Conservation (phyloP, 1,140 invertebrate species). For the Atopsyche davidsoni region DNA sequence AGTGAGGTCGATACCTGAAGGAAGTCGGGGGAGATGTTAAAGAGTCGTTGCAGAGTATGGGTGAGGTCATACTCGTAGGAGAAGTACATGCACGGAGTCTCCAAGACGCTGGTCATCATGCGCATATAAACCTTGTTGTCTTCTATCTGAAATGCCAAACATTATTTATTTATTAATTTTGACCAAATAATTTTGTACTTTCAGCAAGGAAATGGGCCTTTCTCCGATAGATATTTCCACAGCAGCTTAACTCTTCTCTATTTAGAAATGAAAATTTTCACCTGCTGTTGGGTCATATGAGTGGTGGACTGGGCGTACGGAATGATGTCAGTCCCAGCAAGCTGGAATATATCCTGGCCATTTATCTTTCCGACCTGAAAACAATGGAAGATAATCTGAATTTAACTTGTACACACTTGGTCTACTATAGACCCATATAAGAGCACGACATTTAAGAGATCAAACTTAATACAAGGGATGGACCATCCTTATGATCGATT, state of each 20-base stretch:
- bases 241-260: background rate
- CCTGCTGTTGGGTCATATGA: conserved; percentile 74
- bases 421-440: no score
- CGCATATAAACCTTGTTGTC: conserved; percentile 73
- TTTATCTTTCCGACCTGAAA: conserved; percentile 73
- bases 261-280: conserved; percentile 18
- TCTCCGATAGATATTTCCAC: no score
- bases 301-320: conserved; percentile 77
- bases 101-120: conserved; percentile 74
- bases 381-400: conserved; percentile 2
- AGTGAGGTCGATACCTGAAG: conserved; percentile 55
- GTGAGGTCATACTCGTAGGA: conserved; percentile 92
- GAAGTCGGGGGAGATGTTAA: conserved; percentile 84
- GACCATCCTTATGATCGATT: no score
- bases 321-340: conserved; percentile 78
- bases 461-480: no score
- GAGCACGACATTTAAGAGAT: no score
- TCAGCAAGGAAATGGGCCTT: no score
- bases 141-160: conserved; percentile 49
- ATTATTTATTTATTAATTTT: no score
- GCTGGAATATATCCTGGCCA: conserved; percentile 79
- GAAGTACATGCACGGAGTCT: conserved; percentile 83
- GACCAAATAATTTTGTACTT: conserved; percentile 4
- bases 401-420: no score
- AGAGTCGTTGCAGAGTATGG: conserved; percentile 83